Conservation (phyloP, 2,113 vertebrate species). For the Cardinalis cardinalis region DNA sequence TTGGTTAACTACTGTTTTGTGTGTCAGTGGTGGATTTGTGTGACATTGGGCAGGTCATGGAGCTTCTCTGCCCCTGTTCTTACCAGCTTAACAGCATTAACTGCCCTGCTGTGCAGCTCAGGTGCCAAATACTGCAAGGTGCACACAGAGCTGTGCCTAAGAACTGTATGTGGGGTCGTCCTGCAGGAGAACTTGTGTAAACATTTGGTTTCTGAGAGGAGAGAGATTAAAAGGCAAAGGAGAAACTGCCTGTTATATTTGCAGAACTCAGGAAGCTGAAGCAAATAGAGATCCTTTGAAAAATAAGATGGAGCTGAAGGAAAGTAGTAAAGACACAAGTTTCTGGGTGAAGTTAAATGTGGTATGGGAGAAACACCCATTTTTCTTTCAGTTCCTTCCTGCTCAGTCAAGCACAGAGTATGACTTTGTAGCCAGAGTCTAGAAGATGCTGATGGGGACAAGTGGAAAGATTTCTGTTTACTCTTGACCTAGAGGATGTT, state of each 20-base stretch:
- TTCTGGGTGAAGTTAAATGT: not conserved
- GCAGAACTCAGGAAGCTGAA: not conserved
- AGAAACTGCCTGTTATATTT: not conserved
- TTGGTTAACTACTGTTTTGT: not conserved
- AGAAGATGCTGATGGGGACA: not conserved
- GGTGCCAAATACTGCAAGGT: not conserved
- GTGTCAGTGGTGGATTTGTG: not conserved
- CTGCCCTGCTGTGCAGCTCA: not conserved
- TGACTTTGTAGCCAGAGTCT: not conserved
- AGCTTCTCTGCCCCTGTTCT: not conserved
- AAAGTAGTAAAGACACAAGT: not conserved
- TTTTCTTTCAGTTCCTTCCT: not conserved
- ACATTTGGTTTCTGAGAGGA: not conserved
- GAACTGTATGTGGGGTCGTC: accelerated
- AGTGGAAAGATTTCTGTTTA: constrained; percentile 31
- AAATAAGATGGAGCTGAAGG: not conserved
- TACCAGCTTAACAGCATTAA: not conserved
- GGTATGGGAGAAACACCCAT: not conserved
- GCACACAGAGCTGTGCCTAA: not conserved
- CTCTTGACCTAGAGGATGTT: constrained; percentile 49
- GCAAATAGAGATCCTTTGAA: not conserved
- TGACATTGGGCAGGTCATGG: not conserved
- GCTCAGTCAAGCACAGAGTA: not conserved
- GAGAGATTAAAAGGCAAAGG: not conserved
- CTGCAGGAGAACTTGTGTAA: not conserved